Percentiles rank a stretch among this genome's conserved stretches.
These are phyloP conservation scores for Lepidothrix coronata DNA, from an alignment of 2,113 vertebrate species.

Conservation along the genomic window DNA sequence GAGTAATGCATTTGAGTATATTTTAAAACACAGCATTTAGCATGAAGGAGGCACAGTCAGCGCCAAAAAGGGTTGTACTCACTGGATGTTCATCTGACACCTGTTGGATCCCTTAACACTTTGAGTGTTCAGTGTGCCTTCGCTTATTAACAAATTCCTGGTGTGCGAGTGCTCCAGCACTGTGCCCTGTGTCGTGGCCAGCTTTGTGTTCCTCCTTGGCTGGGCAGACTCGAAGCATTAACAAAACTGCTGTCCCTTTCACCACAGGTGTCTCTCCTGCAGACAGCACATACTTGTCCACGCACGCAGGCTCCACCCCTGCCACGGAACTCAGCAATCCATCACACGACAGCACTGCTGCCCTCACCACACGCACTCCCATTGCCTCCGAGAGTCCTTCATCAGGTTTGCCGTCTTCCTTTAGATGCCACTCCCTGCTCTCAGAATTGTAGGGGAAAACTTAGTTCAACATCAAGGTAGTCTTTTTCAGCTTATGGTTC, in stretches of 20 bases:
- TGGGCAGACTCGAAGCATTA: accelerated
- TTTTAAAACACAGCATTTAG: not conserved
- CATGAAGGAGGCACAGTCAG: not conserved
- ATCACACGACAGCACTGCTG: slow-evolving; percentile 3
- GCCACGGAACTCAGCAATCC: not conserved
- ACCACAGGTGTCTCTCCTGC: not conserved
- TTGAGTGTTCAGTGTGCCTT: accelerated
- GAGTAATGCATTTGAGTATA: not conserved
- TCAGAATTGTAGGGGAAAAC: not conserved
- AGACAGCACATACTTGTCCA: not conserved
- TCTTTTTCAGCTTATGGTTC: not conserved
- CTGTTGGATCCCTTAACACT: not conserved
- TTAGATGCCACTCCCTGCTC: not conserved
- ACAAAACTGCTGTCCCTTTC: not conserved
- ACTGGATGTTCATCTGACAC: not conserved
- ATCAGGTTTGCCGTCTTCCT: slow-evolving; percentile 39
- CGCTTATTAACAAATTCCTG: not conserved
- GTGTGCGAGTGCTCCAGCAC: accelerated
- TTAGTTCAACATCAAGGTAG: not conserved
- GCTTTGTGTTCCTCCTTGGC: not conserved
- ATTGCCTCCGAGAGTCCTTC: not conserved
- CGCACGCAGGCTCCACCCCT: not conserved
- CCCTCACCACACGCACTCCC: not conserved
- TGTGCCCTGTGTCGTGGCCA: not conserved
- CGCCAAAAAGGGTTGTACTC: not conserved